A percentile compares a stretch with the other conserved stretches of the same genome.
Conservation (phyloP, 2,113 vertebrate species). For the Paracanthobrama guichenoti region DNA sequence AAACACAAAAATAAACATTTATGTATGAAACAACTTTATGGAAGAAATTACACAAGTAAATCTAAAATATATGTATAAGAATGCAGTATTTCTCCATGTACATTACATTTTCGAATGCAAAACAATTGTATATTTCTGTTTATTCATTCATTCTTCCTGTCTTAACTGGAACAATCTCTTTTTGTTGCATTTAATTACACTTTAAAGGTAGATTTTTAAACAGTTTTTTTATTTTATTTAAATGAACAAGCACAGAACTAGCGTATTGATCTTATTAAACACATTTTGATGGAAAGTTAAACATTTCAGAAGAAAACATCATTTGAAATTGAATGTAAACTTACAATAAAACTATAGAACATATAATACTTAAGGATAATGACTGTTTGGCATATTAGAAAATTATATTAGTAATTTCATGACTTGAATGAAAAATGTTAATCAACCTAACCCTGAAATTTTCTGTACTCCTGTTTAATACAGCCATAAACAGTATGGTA, state of each 20-base stretch:
- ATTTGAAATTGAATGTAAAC: neutral
- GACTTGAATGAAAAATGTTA: neutral
- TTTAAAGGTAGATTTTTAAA: neutral
- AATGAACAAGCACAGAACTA: neutral
- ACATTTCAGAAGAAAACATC: neutral
- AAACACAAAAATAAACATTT: neutral
- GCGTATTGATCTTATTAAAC: neutral
- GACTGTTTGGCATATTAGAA: neutral
- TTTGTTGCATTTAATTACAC: neutral
- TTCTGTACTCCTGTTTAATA: slow-evolving; percentile 70
- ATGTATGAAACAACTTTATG: neutral
- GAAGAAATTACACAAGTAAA: neutral
- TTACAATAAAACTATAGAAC: neutral
- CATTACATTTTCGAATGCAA: neutral
- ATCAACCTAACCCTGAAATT: slow-evolving; percentile 51
- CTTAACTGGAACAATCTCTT: neutral
- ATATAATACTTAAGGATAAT: neutral
- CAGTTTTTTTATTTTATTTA: neutral
- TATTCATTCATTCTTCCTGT: neutral
- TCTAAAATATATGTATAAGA: neutral
- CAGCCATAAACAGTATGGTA: slow-evolving; percentile 70
- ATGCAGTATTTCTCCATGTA: neutral
- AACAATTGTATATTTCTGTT: neutral
- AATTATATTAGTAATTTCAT: neutral
- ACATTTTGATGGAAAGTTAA: neutral